Conservation (phyloP, 1,140 invertebrate species). For the Meloidogyne exigua region DNA sequence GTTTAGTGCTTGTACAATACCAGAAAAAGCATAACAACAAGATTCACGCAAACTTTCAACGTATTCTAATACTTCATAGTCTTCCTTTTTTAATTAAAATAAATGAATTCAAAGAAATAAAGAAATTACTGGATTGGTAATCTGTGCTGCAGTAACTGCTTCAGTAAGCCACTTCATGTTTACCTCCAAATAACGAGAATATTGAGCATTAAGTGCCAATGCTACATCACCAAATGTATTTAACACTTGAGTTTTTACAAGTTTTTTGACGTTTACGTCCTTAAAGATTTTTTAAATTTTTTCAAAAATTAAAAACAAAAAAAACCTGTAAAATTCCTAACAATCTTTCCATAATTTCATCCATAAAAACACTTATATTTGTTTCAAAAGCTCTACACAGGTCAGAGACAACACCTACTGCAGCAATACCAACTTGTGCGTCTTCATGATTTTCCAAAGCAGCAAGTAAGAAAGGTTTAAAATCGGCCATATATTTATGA, state of each 20-base stretch:
- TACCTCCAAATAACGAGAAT: slow-evolving; percentile 46
- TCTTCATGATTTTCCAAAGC: slow-evolving; percentile 55
- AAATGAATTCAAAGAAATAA: slow-evolving; percentile 1
- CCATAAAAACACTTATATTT: slow-evolving; percentile 40
- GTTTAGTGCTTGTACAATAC: slow-evolving; percentile 55
- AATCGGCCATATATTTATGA: slow-evolving; percentile 49
- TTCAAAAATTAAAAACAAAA: slow-evolving; percentile 25
- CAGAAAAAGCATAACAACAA: slow-evolving; percentile 55
- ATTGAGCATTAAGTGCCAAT: slow-evolving; percentile 54
- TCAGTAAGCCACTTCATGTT: slow-evolving; percentile 52
- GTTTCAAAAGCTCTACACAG: slow-evolving; percentile 56
- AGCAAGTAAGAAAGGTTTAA: slow-evolving; percentile 53
- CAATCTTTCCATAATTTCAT: slow-evolving; percentile 54
- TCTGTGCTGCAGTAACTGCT: slow-evolving; percentile 52
- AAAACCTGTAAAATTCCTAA: slow-evolving; percentile 53
- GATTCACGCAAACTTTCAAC: slow-evolving; percentile 54
- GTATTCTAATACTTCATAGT: slow-evolving; percentile 59
- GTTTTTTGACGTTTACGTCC: slow-evolving; percentile 42
- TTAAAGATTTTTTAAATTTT: slow-evolving; percentile 25
- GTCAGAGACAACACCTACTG: slow-evolving; percentile 59
- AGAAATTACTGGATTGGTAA: slow-evolving; percentile 50
- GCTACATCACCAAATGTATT: slow-evolving; percentile 60
- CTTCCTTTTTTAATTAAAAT: slow-evolving; percentile 49
- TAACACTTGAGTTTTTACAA: slow-evolving; percentile 57
- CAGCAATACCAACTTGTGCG: slow-evolving; percentile 54